Base-by-base conservation (phyloP, 2,888 invertebrate genomes). In the Mythimna albipuncta region DNA sequence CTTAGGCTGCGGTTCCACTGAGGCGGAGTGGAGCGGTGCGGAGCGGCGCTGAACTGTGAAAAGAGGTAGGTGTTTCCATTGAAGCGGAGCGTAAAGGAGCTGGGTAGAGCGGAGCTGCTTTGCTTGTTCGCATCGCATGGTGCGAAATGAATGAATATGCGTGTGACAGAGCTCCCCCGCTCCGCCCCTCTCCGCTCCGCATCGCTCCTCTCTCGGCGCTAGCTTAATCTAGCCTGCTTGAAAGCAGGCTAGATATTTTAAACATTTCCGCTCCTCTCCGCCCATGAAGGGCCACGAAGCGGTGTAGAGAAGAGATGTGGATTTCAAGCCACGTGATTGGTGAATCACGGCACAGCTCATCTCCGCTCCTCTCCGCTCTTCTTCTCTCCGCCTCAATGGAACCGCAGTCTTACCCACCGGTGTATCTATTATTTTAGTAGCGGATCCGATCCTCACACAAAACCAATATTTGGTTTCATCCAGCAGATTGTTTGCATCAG, bases 121-220 rank as follows among this genome's bases (percentile, higher is more conserved):
- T 26, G 26, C 26, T 26, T 26, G 26, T 26, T 26, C 26, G 26
- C 26, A 26, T 26, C 26, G 26, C 26, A 2, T 32, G 32, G 32
- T 32, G 5, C 32, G 32, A 64, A 64, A 64, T 50, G 19, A 64
- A 64, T 63, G 19, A 63, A 47, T 63, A 50, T 64, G 50, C 63
- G 63, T 50, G 63, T 64, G 32, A 64, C 32, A 16, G 63, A 50
- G 64, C 64, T 54, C 54, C 52, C 35, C 54, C 64, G 38, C 64
- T 64, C 38, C 64, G 35, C 64, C 64, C 64, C 54, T 64, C 52
- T 64, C 64, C 64, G 54, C 64, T 64, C 52, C 64, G 35, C 64
- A 52, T 64, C 64, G 64, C 64, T 54, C 54, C 63, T 64, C 19
- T 64, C 63, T 64, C 64, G 64, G 64, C 54, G 38, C 54, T 64